Base-by-base conservation (phyloP, 2,888 invertebrate species). In the Spodoptera picta region DNA sequence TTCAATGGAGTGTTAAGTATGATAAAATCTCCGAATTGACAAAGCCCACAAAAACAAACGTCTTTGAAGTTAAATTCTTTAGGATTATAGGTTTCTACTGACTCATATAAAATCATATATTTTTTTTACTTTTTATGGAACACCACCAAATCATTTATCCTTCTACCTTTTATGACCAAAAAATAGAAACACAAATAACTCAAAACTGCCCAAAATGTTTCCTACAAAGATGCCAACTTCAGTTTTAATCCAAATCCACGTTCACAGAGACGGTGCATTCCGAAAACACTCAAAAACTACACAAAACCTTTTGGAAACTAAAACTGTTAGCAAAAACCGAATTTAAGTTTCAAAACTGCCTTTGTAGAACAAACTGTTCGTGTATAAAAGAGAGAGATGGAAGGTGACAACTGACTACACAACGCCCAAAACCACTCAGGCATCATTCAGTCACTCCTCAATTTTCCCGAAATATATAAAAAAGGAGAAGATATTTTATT, bases 381-480 rank as follows among this genome's bases (percentile, higher is more conserved):
- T 27, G 27, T 11, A 60, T 49, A 62, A 77, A 55, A 23, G 45
- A 45, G 14, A 47, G 53, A 24, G 56, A 57, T 51, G 59, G 43
- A 57, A 60, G 60, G 50, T 56, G 63, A 60, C 45, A 57, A 53
- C 60, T 58, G 45, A 53, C 53, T 57, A 61, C 46, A 54, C 61
- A 59, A 61, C 54, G 62, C 61, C 54, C 24, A 51, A 51, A 51
- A 48, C 54, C 68, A 55, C 63, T 50, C 51, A 60, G 55, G 51
- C 42, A 31, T 9, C 41, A 14, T 45, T 45, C 54, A 50, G 64
- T 14, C 64, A 31, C 46, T 71, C 27, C 70, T 66, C 70, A 60
- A 69, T 75, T 78, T 65, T 63, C 72, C 52, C 27, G 43, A 63
- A 61, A 78, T 57, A 67, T 50, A 75, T 60, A 76, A 64, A 68